A percentile compares a stretch with the other conserved stretches of the same genome.
phyloP scores from a whole-genome alignment of 2,113 vertebrate genomes.

The Rhabdomys dilectus region DNA sequence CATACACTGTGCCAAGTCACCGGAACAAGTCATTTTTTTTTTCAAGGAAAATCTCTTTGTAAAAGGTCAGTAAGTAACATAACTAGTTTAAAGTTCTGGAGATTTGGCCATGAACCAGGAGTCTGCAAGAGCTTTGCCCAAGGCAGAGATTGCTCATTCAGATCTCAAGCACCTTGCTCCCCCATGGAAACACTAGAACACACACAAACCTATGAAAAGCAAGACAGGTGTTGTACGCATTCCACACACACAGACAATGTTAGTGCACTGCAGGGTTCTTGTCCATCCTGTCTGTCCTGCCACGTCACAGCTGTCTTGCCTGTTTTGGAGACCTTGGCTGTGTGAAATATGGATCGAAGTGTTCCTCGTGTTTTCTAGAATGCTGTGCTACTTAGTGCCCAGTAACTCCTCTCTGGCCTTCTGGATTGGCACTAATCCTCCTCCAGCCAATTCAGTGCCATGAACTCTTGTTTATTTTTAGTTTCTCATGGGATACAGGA shows the following conservation, averaged over 20 bases:
- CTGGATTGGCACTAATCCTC: neutral
- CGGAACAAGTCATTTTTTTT: no score
- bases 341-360: neutral
- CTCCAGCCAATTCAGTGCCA: neutral
- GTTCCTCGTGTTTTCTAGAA: neutral
- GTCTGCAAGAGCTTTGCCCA: neutral
- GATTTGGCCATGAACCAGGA: constrained; percentile 10
- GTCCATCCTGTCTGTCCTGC: neutral
- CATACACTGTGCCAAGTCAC: neutral
- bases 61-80: constrained; percentile 34
- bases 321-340: neutral
- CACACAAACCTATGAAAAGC: neutral
- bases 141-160: neutral
- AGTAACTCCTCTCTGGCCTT: neutral
- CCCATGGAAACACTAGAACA: neutral
- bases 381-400: neutral
- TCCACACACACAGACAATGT: neutral
- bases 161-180: neutral
- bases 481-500: neutral
- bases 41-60: constrained; percentile 51
- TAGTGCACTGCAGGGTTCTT: neutral
- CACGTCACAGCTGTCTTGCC: neutral
- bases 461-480: neutral
- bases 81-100: neutral
- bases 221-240: neutral